Evolutionary conservation across 2,888 invertebrate species (phyloP).

Genomic region (Choreutis nemorana): DNA sequence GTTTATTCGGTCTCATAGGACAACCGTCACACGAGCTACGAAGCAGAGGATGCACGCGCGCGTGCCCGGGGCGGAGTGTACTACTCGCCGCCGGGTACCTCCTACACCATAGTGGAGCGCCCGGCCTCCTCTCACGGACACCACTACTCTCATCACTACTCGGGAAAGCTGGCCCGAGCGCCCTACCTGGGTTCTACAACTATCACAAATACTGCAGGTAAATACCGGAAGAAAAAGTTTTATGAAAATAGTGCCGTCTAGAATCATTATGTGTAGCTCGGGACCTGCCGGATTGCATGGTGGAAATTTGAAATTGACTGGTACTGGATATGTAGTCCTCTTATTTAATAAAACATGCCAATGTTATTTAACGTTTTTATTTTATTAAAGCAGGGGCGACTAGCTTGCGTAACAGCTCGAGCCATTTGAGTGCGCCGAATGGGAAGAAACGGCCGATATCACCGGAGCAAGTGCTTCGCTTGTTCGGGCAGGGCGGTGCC

Average conservation of each 20-base stretch:
- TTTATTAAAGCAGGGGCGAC: conserved; percentile 31
- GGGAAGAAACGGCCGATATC: conserved; percentile 83
- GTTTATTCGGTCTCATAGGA: too few species aligned
- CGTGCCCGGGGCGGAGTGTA: conserved; percentile 76
- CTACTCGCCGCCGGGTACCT: conserved; percentile 89
- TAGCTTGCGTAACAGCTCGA: conserved; percentile 51
- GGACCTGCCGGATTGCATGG: too few species aligned
- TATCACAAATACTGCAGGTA: conserved; percentile 60
- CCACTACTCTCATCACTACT: conserved; percentile 65
- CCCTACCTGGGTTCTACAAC: conserved; percentile 77
- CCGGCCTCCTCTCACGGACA: conserved; percentile 77
- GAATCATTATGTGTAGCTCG: too few species aligned
- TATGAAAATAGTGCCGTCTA: too few species aligned
- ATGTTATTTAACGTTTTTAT: too few species aligned
- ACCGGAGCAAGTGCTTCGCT: conserved; percentile 81
- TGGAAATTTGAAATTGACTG: too few species aligned
- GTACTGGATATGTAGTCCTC: too few species aligned
- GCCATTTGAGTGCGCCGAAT: conserved; percentile 66
- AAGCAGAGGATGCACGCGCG: conserved; percentile 52
- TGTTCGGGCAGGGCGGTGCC: conserved; percentile 66
- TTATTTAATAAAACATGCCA: too few species aligned
- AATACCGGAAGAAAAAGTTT: conserved; percentile 1
- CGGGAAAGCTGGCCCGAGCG: conserved; percentile 57
- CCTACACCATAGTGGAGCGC: conserved; percentile 87
- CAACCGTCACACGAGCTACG: conserved; percentile 58